These are phyloP conservation scores for Aldabrachelys gigantea DNA, from an alignment of 2,113 vertebrate genomes.

Conservation along the genomic window DNA sequence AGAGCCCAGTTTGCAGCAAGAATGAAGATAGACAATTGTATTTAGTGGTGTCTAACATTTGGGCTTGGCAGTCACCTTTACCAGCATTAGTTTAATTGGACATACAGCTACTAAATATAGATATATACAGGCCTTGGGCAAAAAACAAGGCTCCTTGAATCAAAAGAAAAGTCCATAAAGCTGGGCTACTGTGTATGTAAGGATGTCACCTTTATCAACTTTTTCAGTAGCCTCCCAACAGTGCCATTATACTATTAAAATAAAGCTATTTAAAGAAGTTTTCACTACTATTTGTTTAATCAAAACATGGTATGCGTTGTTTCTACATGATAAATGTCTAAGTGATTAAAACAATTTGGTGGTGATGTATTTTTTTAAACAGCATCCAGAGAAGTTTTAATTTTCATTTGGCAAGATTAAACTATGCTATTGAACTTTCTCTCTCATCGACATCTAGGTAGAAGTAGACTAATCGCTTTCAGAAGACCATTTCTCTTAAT, in stretches of 20 bases:
- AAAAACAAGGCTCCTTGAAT: constrained; percentile 2
- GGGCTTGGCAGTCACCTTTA: not conserved
- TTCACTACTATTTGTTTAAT: not conserved
- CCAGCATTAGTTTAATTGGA: not conserved
- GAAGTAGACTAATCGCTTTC: too few relatives aligned
- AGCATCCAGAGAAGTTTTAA: not conserved
- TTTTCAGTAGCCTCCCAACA: constrained; percentile 24
- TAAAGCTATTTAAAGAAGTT: not conserved
- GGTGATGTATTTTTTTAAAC: not conserved
- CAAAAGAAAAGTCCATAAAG: constrained; percentile 48
- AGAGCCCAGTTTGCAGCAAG: accelerated
- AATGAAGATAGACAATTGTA: not conserved
- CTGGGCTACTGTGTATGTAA: not conserved
- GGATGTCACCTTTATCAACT: not conserved
- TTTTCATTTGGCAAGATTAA: not conserved
- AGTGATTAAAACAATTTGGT: not conserved
- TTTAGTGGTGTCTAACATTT: too few relatives aligned
- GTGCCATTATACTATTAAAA: not conserved
- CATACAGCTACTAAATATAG: too few relatives aligned
- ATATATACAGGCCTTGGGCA: not conserved
- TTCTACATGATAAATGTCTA: not conserved
- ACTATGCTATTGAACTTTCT: not conserved
- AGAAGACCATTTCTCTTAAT: too few relatives aligned
- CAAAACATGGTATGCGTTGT: constrained; percentile 44
- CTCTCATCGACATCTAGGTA: not conserved